Base-by-base conservation (phyloP, 2,797 vertebrate species). In the Gambusia yucatana region DNA sequence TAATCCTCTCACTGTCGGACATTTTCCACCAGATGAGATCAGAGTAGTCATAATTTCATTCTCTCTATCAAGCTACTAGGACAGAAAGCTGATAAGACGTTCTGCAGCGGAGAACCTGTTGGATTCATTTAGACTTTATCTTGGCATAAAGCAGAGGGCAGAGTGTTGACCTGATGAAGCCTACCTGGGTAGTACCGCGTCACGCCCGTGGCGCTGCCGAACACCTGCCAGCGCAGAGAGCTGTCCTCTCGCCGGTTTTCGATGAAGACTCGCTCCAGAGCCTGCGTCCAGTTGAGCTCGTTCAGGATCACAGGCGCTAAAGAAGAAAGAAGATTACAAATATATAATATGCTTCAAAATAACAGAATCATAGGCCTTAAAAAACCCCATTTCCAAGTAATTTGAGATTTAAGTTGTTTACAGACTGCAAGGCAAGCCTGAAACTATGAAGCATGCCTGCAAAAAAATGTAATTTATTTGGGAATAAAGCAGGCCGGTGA, bases 281-380 rank as follows among this genome's bases (percentile, higher is more conserved):
- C 96, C 88, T 99, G 97, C 0, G 98, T 99, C 98, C 98, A 99
- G 96, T 99, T 99, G 84, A 99, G 92, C 93, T 99, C 98, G 0
- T 99, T 99, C 41, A 99, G 96, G 91, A 99, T 99, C 77, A 98
- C 96, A 0, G 98, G 98, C 71, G 98, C 98, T 99, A 92, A 5
- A 33, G 36, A 41, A 39, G 46, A 65, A 84, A 76, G 72, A 2
- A 55, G 0, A 72, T 52, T 75, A 67, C 14, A 36, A 6, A 71
- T 70, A 70, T 3, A 17, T 9, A 50, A 43, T 36, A 14, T 77
- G 72, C 72, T 46, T n/a, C 43, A 74, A 47, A 43, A 65, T 2
- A 17, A 7, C 28, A 47, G 73, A 71, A 4, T 28, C 13, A 41
- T 61, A 30, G 16, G 57, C 33, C 44, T 81, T 59, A 20, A 61